phyloP scores from a whole-genome alignment of 1,140 invertebrate species.

The Euura lappo region DNA sequence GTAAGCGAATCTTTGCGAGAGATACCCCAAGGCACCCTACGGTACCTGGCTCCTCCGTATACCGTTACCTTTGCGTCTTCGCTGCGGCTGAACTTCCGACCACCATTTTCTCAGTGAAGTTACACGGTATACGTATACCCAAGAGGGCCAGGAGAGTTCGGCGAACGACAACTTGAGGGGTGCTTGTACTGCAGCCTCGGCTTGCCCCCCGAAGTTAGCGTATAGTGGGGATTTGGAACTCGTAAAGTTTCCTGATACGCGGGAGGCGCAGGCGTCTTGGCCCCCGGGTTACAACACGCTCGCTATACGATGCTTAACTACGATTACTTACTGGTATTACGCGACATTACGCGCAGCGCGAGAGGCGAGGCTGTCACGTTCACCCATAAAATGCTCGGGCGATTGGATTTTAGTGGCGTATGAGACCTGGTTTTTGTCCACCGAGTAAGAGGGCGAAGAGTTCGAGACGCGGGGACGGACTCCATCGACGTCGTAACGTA shows the following conservation, averaged over 20 bases:
- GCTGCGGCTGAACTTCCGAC: neutral
- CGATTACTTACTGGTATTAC: slow-evolving; percentile 26
- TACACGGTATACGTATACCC: neutral
- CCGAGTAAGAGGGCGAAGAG: neutral
- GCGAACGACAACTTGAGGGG: neutral
- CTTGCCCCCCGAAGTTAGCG: neutral
- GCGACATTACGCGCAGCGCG: slow-evolving; percentile 19
- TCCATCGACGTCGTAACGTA: neutral
- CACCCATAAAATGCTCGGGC: slow-evolving; percentile 20
- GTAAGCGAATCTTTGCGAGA: neutral
- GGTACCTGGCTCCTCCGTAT: neutral
- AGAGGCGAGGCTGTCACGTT: slow-evolving; percentile 13
- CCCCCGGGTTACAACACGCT: neutral
- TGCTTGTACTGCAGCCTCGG: neutral
- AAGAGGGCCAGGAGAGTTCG: neutral
- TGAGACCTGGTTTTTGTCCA: slow-evolving; percentile 13
- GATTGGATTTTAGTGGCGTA: slow-evolving; percentile 21
- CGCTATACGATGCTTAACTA: slow-evolving; percentile 13
- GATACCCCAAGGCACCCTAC: neutral
- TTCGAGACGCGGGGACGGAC: neutral
- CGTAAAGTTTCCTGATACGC: slow-evolving; percentile 27
- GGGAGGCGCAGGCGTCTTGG: slow-evolving; percentile 12
- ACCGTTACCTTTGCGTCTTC: neutral
- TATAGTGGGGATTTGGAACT: slow-evolving; percentile 19
- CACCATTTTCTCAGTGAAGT: neutral